A percentile compares a stretch with the other conserved stretches of the same genome.
These are phyloP conservation scores for Monopis laevigella DNA, from an alignment of 2,888 invertebrate genomes.

Conservation along the genomic window DNA sequence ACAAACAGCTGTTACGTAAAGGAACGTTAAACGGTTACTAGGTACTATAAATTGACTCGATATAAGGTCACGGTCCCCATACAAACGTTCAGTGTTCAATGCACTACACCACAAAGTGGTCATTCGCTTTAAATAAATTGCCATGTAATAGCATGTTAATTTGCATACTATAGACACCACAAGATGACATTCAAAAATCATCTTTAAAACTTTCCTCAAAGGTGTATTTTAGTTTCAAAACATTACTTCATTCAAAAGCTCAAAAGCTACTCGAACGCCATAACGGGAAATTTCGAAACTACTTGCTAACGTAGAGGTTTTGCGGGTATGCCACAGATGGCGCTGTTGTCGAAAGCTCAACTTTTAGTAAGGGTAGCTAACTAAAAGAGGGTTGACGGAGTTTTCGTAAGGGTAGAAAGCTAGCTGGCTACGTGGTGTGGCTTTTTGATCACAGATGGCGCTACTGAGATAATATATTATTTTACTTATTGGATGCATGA, in stretches of 20 bases:
- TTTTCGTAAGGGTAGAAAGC: constrained; percentile 24
- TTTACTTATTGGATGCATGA: too few relatives aligned
- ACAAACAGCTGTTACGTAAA: constrained; percentile 60
- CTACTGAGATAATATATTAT: too few relatives aligned
- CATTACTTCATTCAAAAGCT: constrained; percentile 55
- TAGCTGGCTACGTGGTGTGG: too few relatives aligned
- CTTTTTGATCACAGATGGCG: too few relatives aligned
- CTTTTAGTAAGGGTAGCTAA: constrained; percentile 24
- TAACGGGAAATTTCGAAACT: constrained; percentile 39
- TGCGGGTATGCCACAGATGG: constrained; percentile 49
- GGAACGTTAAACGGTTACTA: constrained; percentile 51
- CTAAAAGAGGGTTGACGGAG: constrained; percentile 16
- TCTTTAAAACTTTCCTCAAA: constrained; percentile 29
- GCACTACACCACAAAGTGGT: constrained; percentile 65
- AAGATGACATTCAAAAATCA: constrained; percentile 15
- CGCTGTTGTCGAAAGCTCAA: constrained; percentile 24
- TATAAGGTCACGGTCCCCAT: constrained; percentile 66
- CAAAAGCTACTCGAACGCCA: constrained; percentile 32
- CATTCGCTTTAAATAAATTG: constrained; percentile 69
- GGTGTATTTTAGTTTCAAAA: constrained; percentile 25
- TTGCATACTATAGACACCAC: constrained; percentile 54
- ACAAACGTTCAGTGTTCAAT: constrained; percentile 59
- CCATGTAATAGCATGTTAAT: constrained; percentile 64
- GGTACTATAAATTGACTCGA: constrained; percentile 58
- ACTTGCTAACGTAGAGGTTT: constrained; percentile 43